These are phyloP conservation scores for Emys orbicularis DNA, from an alignment of 2,797 vertebrate genomes.

Conservation along the genomic window DNA sequence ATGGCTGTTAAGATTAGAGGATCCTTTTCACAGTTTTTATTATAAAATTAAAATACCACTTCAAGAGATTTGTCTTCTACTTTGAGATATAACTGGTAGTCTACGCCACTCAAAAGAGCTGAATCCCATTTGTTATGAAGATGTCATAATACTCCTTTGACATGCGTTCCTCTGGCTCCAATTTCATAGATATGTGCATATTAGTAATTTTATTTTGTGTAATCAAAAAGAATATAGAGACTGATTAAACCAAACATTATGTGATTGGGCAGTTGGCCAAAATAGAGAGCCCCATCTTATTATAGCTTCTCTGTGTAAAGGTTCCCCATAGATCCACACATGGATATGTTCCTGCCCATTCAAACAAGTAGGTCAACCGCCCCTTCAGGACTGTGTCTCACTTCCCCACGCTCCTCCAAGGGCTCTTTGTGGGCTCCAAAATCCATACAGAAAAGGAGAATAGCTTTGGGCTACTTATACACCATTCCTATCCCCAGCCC, in stretches of 20 bases:
- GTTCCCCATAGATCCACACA: neutral
- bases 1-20: neutral
- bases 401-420: neutral
- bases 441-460: neutral
- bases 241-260: neutral
- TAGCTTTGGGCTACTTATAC: neutral
- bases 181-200: neutral
- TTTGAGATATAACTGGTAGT: neutral
- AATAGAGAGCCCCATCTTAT: neutral
- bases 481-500: neutral
- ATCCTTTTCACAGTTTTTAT: neutral
- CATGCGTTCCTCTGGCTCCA: neutral
- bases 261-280: neutral
- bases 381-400: neutral
- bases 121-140: neutral
- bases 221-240: neutral
- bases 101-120: neutral
- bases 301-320: fast-evolving
- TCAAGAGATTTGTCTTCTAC: neutral
- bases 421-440: neutral
- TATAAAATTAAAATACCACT: neutral
- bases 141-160: neutral
- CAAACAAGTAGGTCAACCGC: neutral
- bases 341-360: neutral
- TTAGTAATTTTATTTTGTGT: neutral